Evolutionary conservation across 2,113 vertebrate genomes (phyloP).

Genomic region (Chlamydotis undulata): DNA sequence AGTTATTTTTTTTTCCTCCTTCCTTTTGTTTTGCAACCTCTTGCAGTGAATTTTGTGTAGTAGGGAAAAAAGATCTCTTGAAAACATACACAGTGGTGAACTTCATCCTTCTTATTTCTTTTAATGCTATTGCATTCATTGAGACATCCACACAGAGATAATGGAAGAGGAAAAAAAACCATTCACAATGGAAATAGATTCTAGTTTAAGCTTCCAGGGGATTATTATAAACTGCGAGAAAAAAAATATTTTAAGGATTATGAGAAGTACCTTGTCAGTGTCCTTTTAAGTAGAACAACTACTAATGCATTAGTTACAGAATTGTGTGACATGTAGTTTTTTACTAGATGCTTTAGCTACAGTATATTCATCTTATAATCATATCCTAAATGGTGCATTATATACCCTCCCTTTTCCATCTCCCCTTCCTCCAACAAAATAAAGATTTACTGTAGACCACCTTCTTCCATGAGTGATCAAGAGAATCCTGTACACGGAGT

Average conservation of each 20-base stretch:
- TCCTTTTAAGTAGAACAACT: constrained; percentile 48
- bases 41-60: not conserved
- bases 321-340: constrained; percentile 30
- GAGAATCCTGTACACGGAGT: not conserved
- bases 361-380: not conserved
- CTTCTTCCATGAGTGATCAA: not conserved
- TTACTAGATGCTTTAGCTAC: constrained; percentile 17
- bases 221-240: constrained; percentile 38
- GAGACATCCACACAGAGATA: constrained; percentile 7
- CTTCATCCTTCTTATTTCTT: not conserved
- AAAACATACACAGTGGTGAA: constrained; percentile 33
- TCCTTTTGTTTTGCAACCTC: constrained; percentile 38
- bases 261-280: constrained; percentile 25
- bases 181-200: constrained; percentile 13
- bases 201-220: constrained; percentile 33
- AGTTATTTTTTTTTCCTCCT: not conserved
- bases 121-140: constrained; percentile 10
- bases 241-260: constrained; percentile 38
- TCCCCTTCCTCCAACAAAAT: not conserved
- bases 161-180: not conserved
- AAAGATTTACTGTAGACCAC: not conserved
- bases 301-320: constrained; percentile 36
- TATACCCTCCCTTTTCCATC: not conserved
- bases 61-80: constrained; percentile 2
- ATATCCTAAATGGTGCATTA: not conserved